phyloP scores from a whole-genome alignment of 2,888 invertebrate species.

The Amiota mariae region DNA sequence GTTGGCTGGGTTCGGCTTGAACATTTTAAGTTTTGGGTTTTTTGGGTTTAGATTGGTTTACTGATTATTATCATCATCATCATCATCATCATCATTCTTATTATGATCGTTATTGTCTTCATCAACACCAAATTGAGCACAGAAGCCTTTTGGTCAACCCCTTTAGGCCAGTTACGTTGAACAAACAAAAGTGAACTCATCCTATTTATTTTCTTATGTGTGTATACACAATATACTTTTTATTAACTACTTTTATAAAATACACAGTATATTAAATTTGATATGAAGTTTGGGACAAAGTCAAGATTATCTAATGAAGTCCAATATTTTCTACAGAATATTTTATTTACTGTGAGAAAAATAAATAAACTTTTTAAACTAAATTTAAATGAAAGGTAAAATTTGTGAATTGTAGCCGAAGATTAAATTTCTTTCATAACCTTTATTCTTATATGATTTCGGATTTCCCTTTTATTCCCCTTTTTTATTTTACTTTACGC shows the following conservation, averaged over 20 bases:
- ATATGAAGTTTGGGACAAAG: too few relatives aligned
- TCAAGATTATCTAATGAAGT: too few relatives aligned
- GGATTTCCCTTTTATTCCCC: not conserved
- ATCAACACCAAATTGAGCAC: slow-evolving; percentile 6
- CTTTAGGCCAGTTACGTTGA: not conserved
- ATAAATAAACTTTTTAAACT: too few relatives aligned
- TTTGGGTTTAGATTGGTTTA: slow-evolving; percentile 1
- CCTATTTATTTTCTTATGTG: not conserved
- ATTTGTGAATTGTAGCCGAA: not conserved
- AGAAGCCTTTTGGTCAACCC: not conserved
- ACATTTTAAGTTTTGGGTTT: slow-evolving; percentile 31
- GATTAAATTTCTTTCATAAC: not conserved
- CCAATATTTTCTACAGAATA: too few relatives aligned
- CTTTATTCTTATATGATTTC: not conserved
- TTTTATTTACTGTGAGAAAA: too few relatives aligned
- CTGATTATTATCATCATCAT: slow-evolving; percentile 9
- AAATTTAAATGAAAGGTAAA: too few relatives aligned
- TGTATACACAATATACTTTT: too few relatives aligned
- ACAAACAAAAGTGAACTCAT: not conserved
- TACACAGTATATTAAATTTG: too few relatives aligned
- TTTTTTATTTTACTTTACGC: slow-evolving; percentile 26
- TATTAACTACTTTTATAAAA: too few relatives aligned
- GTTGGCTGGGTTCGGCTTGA: not conserved
- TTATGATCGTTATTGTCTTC: slow-evolving; percentile 5
- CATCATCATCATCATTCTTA: not conserved